Conservation (phyloP, 2,888 invertebrate genomes). For the Mongoloraphidia duomilia region DNA sequence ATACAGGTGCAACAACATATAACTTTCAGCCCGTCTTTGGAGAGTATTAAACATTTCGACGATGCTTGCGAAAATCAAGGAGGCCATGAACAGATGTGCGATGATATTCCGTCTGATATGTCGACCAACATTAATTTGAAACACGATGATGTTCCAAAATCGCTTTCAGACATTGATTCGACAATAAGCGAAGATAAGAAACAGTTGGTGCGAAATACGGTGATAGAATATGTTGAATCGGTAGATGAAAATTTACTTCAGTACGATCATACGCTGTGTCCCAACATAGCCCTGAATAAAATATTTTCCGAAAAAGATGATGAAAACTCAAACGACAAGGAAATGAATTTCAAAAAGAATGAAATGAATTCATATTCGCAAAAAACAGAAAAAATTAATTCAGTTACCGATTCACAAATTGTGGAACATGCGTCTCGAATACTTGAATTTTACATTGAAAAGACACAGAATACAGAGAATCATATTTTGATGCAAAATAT, state of each 20-base stretch:
- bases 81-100: slow-evolving; percentile 22
- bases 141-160: background rate
- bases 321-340: slow-evolving; percentile 12
- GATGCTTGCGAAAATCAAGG: slow-evolving; percentile 30
- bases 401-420: slow-evolving; percentile 24
- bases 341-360: slow-evolving; percentile 9
- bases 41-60: slow-evolving; percentile 30
- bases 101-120: background rate
- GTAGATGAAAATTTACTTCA: slow-evolving; percentile 7
- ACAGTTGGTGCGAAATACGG: slow-evolving; percentile 7
- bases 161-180: background rate
- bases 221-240: slow-evolving; percentile 10
- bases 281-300: background rate
- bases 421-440: slow-evolving; percentile 25
- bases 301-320: slow-evolving; percentile 6
- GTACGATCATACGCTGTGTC: slow-evolving; percentile 3
- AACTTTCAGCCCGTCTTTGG: slow-evolving; percentile 28
- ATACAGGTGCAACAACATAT: slow-evolving; percentile 18
- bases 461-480: slow-evolving; percentile 28
- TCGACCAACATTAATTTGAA: background rate
- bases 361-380: slow-evolving; percentile 20
- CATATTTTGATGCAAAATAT: slow-evolving; percentile 32
- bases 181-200: slow-evolving; percentile 1
- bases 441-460: slow-evolving; percentile 29
- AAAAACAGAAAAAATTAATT: slow-evolving; percentile 22